Evolutionary conservation across 2,797 vertebrate genomes (phyloP).

Genomic region (Scyliorhinus canicula): DNA sequence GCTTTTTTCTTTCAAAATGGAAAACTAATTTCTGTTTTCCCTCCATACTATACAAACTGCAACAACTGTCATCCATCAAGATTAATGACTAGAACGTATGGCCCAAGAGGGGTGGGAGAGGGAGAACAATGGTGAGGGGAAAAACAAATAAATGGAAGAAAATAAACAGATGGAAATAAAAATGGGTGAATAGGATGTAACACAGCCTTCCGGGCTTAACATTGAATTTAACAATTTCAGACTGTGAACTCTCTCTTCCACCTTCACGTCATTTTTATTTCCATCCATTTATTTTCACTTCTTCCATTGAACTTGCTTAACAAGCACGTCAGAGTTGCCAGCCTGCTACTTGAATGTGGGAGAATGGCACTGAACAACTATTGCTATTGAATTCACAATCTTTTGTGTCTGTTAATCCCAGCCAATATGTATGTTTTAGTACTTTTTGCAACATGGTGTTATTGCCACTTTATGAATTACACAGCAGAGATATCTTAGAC

Average conservation of each 20-base stretch:
- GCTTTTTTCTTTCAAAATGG: neutral
- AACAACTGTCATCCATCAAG: conserved; percentile 40
- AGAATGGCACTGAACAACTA: neutral
- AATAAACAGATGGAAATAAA: too few species aligned
- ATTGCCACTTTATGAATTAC: neutral
- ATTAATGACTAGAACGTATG: too few species aligned
- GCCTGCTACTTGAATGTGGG: neutral
- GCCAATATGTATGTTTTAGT: neutral
- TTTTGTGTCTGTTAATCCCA: neutral
- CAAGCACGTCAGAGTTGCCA: neutral
- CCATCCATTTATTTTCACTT: too few species aligned
- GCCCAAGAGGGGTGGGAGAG: too few species aligned
- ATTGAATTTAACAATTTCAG: too few species aligned
- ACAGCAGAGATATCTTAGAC: neutral
- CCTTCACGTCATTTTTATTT: too few species aligned
- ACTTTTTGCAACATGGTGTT: neutral
- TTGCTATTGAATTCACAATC: neutral
- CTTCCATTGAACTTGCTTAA: too few species aligned
- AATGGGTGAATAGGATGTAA: too few species aligned
- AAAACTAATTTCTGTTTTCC: conserved; percentile 21
- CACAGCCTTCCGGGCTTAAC: too few species aligned
- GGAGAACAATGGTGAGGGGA: too few species aligned
- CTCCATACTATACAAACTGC: conserved; percentile 13
- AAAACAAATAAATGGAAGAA: too few species aligned
- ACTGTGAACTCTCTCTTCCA: too few species aligned